These are phyloP conservation scores for Amphiprion percula DNA, from an alignment of 2,113 vertebrate species.

Conservation along the genomic window DNA sequence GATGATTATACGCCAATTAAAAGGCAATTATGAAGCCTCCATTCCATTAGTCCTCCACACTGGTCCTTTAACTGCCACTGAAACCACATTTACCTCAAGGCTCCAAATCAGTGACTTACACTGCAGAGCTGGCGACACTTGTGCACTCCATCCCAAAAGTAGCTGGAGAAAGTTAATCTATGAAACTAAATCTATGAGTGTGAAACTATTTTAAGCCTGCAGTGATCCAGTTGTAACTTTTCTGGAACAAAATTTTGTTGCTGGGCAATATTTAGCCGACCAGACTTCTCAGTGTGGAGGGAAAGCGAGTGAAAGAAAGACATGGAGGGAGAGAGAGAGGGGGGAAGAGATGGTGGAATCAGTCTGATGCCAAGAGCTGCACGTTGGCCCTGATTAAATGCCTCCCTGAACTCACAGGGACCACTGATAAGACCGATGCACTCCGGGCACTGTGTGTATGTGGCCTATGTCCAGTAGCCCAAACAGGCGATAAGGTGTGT, in stretches of 20 bases:
- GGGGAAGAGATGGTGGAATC: conserved; percentile 51
- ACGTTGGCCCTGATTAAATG: conserved; percentile 78
- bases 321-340: conserved; percentile 6
- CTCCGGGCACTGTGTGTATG: conserved; percentile 47
- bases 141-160: conserved; percentile 28
- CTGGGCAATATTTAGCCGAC: conserved; percentile 61
- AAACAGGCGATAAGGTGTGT: conserved; percentile 51
- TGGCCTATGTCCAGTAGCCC: conserved; percentile 28
- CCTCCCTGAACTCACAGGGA: conserved; percentile 70
- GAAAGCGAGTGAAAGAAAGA: conserved; percentile 40
- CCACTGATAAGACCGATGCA: conserved; percentile 75
- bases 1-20: too few relatives aligned
- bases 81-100: not conserved
- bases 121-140: conserved; percentile 3
- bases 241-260: conserved; percentile 53
- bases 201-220: conserved; percentile 66
- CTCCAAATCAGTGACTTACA: not conserved
- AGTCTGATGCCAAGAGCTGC: conserved; percentile 71
- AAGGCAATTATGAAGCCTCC: too few relatives aligned
- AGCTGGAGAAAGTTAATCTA: conserved; percentile 41
- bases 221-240: conserved; percentile 66
- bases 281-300: conserved; percentile 31
- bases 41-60: too few relatives aligned
- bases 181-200: conserved; percentile 19
- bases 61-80: too few relatives aligned